Conservation (phyloP, 2,113 vertebrate species). For the Nesogale talazaci region DNA sequence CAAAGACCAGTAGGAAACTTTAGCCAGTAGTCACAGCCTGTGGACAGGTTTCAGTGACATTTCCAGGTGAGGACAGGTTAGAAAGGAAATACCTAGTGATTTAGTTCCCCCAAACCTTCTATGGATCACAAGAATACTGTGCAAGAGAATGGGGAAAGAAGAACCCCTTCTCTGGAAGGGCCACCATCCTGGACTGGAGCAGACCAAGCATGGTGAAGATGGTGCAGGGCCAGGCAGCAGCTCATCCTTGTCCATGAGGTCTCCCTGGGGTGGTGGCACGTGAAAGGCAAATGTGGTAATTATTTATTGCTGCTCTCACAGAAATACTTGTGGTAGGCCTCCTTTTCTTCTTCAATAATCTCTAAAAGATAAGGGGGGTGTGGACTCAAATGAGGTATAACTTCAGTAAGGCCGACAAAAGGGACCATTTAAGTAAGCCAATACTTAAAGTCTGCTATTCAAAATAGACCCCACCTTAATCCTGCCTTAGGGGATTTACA, state of each 20-base stretch:
- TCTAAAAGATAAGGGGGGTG: too few relatives aligned
- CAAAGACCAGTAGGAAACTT: not conserved
- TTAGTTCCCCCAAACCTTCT: not conserved
- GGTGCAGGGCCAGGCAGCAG: not conserved
- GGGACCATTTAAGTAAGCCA: too few relatives aligned
- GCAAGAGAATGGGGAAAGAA: not conserved
- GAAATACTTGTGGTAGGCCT: too few relatives aligned
- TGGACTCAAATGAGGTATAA: too few relatives aligned
- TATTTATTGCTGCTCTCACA: too few relatives aligned
- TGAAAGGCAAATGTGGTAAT: not conserved
- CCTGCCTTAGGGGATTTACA: too few relatives aligned
- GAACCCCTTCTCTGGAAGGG: not conserved
- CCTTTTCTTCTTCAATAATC: too few relatives aligned
- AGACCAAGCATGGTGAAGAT: not conserved
- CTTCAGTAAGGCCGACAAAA: too few relatives aligned
- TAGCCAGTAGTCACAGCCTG: not conserved
- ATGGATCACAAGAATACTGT: not conserved
- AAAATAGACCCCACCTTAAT: too few relatives aligned
- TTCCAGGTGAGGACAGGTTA: not conserved
- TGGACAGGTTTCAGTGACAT: not conserved
- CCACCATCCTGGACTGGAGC: not conserved
- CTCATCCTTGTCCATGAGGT: not conserved
- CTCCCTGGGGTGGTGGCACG: not conserved
- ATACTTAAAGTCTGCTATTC: too few relatives aligned
- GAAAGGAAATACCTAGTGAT: not conserved